These are phyloP conservation scores for Calliphora vicina DNA, from an alignment of 1,140 invertebrate species.

Conservation along the genomic window DNA sequence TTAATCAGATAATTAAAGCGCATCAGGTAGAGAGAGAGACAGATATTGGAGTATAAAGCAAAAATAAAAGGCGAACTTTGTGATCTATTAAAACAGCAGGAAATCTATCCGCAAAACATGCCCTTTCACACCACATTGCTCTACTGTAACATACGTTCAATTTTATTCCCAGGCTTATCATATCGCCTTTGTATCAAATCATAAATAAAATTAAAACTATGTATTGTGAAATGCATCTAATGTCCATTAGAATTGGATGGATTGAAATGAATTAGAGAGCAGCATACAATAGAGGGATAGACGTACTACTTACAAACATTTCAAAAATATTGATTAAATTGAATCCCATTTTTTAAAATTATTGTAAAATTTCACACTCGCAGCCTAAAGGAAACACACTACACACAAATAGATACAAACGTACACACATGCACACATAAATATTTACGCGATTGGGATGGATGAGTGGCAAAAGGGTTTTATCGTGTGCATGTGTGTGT, in stretches of 20 bases:
- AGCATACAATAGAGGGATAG: neutral
- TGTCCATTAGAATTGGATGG: conserved; percentile 27
- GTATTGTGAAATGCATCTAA: conserved; percentile 28
- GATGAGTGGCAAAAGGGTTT: neutral
- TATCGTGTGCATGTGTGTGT: neutral
- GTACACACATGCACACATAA: neutral
- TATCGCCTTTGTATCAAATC: conserved; percentile 21
- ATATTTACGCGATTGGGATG: neutral
- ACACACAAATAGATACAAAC: neutral
- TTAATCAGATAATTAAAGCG: conserved; percentile 18
- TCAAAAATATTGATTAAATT: conserved; percentile 39
- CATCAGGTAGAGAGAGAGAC: neutral
- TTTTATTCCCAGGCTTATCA: conserved; percentile 19
- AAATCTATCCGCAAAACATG: conserved; percentile 30
- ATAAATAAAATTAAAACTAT: conserved; percentile 32
- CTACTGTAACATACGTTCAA: neutral
- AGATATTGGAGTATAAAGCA: neutral
- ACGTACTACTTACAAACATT: conserved; percentile 22
- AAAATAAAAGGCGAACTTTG: conserved; percentile 9
- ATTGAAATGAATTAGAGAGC: neutral
- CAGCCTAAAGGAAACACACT: neutral
- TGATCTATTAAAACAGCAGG: conserved; percentile 28
- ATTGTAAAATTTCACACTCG: conserved; percentile 40
- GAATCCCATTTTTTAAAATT: conserved; percentile 40
- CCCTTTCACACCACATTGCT: conserved; percentile 26